Base-by-base conservation (phyloP, 2,888 invertebrate genomes). In the Limnephilus rhombicus region DNA sequence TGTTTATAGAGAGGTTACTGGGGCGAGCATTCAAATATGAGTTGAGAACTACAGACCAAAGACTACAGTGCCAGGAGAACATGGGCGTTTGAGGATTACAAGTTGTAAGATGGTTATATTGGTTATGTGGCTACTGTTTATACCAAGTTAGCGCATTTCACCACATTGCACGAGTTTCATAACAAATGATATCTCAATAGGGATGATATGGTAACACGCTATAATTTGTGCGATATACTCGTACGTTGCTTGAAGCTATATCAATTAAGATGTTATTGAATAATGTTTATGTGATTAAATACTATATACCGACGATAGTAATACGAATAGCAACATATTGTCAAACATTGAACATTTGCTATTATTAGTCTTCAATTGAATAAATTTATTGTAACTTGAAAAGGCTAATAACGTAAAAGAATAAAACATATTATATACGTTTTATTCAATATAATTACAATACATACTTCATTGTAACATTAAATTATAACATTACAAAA, bases 41-140 rank as follows among this genome's bases (percentile, higher is more conserved):
- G 86, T 49, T 86, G n/a, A n/a, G 15, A 86, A 86, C 86, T n/a
- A 37, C 49, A n/a, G 68, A 86, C 86, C 3, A 37, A 49, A 68
- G 68, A n/a, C 24, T 68, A 24, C n/a, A 24, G 68, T 68, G 49
- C 45, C 49, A 49, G 49, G 3, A n/a, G 29, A 86, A 29, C 15
- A 86, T 86, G 86, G 24, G n/a, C 29, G 86, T 86, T 86, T 86
- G 49, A 86, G 86, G 49, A 15, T 86, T 86, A 86, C 45, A 86
- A 86, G 49, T 29, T 86, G 83, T 34, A n/a, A 68, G 68, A 68
- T 68, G 68, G 68, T 24, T 68, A 68, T 9, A 68, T 68, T 68
- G 18, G 53, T 68, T 68, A 68, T 68, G 18, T 68, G 53, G 53
- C 53, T 53, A 4, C 12, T 53, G 53, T 53, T 53, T 18, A 53